Evolutionary conservation across 2,888 invertebrate genomes (phyloP).

Genomic region (Anagyrus pseudococci): DNA sequence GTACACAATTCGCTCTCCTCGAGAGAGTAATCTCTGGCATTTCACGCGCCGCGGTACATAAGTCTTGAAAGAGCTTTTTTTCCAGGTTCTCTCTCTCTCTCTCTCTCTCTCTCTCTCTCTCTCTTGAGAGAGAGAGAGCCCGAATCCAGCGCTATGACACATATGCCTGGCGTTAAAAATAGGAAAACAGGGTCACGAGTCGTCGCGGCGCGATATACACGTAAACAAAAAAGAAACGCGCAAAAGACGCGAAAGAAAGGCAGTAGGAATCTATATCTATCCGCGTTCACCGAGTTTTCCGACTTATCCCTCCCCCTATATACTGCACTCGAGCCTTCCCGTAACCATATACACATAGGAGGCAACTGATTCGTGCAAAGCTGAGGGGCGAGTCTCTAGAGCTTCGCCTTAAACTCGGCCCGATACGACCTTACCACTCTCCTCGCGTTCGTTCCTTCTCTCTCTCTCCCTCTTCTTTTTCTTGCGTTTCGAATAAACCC

Average conservation of each 20-base stretch:
- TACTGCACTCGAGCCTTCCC: no score
- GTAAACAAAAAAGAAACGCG: slow-evolving; percentile 7
- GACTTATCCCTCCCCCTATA: no score
- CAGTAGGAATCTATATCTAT: slow-evolving; percentile 2
- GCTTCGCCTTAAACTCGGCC: slow-evolving; percentile 21
- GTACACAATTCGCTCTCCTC: no score
- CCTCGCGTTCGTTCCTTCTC: slow-evolving; percentile 2
- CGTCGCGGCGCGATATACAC: not conserved
- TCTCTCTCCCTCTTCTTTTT: not conserved
- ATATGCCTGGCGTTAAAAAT: slow-evolving; percentile 17
- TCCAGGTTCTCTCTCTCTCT: no score
- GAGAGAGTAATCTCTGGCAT: no score
- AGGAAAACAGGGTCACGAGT: slow-evolving; percentile 28
- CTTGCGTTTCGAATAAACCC: slow-evolving; percentile 37
- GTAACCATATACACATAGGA: slow-evolving; percentile 2
- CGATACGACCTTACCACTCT: no score
- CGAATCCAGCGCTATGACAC: not conserved
- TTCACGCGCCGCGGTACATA: no score
- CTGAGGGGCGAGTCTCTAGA: slow-evolving; percentile 2
- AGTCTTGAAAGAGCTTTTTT: not conserved
- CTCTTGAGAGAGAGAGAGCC: no score
- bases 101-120: no score
- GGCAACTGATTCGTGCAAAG: slow-evolving; percentile 4
- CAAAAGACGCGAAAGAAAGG: not conserved
- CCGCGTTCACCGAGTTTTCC: slow-evolving; percentile 12